These are phyloP conservation scores for Microtus ochrogaster DNA, from an alignment of 2,113 vertebrate genomes.

Conservation along the genomic window DNA sequence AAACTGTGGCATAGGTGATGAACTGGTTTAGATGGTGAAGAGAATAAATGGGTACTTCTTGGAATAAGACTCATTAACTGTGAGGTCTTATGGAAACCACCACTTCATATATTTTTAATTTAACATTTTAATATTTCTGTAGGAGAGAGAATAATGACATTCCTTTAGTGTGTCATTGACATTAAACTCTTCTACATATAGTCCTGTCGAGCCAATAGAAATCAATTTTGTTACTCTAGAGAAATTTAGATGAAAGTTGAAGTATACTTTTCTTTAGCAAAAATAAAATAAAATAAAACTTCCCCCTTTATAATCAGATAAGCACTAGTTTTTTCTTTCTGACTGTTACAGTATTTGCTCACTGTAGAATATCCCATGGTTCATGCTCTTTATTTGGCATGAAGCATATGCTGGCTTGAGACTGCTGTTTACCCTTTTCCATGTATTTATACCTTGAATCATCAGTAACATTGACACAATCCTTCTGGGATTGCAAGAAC, in stretches of 20 bases:
- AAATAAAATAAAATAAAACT: slow-evolving; percentile 36
- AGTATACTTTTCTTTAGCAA: slow-evolving; percentile 5
- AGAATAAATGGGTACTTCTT: slow-evolving; percentile 63
- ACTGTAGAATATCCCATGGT: neutral
- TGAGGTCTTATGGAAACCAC: slow-evolving; percentile 59
- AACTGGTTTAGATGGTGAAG: slow-evolving; percentile 23
- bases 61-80: slow-evolving; percentile 52
- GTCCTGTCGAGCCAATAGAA: slow-evolving; percentile 64
- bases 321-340: neutral
- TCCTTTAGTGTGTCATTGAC: slow-evolving; percentile 57
- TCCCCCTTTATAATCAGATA: neutral
- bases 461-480: neutral
- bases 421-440: neutral
- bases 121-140: slow-evolving; percentile 72
- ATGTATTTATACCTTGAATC: neutral
- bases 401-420: neutral
- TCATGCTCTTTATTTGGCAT: neutral
- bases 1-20: neutral
- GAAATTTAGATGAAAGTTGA: slow-evolving; percentile 43
- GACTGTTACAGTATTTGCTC: neutral
- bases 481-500: neutral
- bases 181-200: slow-evolving; percentile 46
- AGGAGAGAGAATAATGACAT: slow-evolving; percentile 69
- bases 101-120: slow-evolving; percentile 71
- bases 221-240: slow-evolving; percentile 67